Conservation (phyloP, 2,113 vertebrate species). For the Alethe castanea region DNA sequence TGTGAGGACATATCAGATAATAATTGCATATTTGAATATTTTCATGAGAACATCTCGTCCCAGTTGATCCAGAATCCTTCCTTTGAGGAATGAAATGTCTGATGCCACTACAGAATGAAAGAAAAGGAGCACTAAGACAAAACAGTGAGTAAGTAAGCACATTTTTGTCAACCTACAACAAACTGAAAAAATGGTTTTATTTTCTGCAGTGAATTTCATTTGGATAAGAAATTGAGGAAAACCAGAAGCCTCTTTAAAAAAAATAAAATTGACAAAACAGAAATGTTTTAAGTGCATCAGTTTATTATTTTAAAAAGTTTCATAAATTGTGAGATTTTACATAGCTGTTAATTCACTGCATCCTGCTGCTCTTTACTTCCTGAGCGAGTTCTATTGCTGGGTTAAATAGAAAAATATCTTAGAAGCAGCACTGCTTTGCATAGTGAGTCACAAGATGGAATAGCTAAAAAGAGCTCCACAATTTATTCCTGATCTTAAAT, state of each 20-base stretch:
- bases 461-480: neutral
- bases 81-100: neutral
- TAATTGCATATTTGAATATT: neutral
- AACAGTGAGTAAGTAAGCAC: neutral
- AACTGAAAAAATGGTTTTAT: neutral
- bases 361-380: neutral
- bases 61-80: neutral
- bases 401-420: neutral
- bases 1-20: neutral
- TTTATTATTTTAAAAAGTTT: neutral
- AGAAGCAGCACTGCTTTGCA: neutral
- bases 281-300: neutral
- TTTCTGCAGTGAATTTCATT: neutral
- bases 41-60: neutral
- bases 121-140: neutral
- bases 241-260: neutral
- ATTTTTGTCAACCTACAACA: neutral
- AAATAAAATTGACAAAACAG: neutral
- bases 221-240: neutral
- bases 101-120: neutral
- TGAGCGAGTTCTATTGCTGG: neutral
- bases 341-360: neutral
- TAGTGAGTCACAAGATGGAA: constrained; percentile 5
- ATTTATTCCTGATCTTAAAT: constrained; percentile 7
- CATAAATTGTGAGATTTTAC: neutral